phyloP scores from a whole-genome alignment of 1,140 invertebrate species.

The Lepidurus arcticus region DNA sequence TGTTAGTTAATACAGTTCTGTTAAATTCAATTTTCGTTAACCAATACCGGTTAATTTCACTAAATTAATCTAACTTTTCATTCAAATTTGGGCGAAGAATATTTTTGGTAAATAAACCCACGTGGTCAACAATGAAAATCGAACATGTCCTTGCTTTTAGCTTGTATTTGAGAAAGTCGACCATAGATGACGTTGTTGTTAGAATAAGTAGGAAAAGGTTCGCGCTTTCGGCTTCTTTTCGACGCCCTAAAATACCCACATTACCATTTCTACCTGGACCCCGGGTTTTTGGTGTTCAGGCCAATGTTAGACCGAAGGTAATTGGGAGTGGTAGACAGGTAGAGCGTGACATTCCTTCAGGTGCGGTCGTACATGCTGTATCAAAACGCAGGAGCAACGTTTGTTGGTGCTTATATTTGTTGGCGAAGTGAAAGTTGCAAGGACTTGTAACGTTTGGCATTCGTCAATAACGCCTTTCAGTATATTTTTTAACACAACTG shows the following conservation, averaged over 20 bases:
- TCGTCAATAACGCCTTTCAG: background rate
- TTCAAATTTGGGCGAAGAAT: background rate
- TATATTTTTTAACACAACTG: background rate
- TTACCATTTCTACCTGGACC: conserved; percentile 1
- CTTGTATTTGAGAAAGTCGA: background rate
- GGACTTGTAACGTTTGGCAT: background rate
- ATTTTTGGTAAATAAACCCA: background rate
- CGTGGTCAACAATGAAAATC: background rate
- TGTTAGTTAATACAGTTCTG: too few relatives aligned
- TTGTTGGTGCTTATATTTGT: background rate
- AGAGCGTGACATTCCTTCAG: conserved; percentile 18
- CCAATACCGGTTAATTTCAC: too few relatives aligned
- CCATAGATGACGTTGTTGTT: too few relatives aligned
- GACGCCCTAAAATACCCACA: background rate
- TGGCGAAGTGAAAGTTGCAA: background rate
- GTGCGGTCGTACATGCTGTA: conserved; percentile 8
- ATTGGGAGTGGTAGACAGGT: background rate
- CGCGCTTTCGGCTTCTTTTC: background rate
- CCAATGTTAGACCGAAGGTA: background rate
- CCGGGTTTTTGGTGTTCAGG: background rate
- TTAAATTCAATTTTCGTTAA: too few relatives aligned
- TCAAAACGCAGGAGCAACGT: background rate
- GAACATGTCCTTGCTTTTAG: background rate
- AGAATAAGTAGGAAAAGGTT: too few relatives aligned
- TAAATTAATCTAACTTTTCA: too few relatives aligned